Base-by-base conservation (phyloP, 1,140 invertebrate genomes). In the Sinonovacula constricta region DNA sequence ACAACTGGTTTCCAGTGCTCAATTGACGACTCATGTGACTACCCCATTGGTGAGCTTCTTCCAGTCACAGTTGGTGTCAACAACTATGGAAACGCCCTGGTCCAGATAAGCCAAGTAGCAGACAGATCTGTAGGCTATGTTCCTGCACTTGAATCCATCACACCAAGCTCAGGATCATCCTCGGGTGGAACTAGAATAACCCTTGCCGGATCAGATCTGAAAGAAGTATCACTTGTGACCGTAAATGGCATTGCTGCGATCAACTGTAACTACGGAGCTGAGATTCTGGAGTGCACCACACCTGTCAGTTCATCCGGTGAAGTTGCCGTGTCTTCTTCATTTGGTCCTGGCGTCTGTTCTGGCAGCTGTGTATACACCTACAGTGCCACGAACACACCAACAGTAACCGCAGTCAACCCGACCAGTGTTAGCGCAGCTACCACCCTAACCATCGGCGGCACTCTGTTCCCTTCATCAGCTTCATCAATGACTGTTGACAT, bases 21-120 rank as follows among this genome's bases (percentile, higher is more conserved):
- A 3, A 54, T 83, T 4, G 59, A 79, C 49, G 12, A 69, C 3
- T 45, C 57, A 24, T 69, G 28, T 70, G 34, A 28, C 12, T 76
- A 74, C 53, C 54, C 39, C 5, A 49, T 80, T 28, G 83, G 85
- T 31, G 33, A 71, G 14, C 72, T 28, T 14, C 75, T 81, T 18
- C 28, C 81, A 33, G 28, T 84, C 12, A 56, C 33, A 1, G 18
- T 86, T 18, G 72, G 82, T 39, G 80, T 87, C 2, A 63, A 69
- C 12, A 86, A 86, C 51, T 49, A 60, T 26, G 85, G 87, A 34
- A 57, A 83, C 53, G 85, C 85, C 22, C 33, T 81, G n/a, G 33
- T 85, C 2, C 54, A 56, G 1, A 71, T 83, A 3, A 4, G 53
- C 14, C 53, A 26, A 3, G 69, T 80, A n/a, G 49, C 30, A 0